phyloP scores from a whole-genome alignment of 1,140 invertebrate genomes.

The Drosophila bipectinata region DNA sequence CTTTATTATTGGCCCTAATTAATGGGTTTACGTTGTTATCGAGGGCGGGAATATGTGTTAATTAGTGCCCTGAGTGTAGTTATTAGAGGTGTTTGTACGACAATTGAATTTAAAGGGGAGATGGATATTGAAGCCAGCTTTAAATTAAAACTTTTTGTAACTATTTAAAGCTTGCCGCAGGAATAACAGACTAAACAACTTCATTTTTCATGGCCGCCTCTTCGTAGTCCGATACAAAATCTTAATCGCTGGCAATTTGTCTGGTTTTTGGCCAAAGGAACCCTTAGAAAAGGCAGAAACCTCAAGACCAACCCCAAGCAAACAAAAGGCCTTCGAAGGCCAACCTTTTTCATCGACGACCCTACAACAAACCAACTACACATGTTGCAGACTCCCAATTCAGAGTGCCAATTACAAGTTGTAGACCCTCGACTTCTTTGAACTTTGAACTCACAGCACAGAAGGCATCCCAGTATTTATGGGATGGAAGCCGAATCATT shows the following conservation, averaged over 20 bases:
- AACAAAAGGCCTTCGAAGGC: slow-evolving; percentile 40
- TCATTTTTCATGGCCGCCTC: slow-evolving; percentile 48
- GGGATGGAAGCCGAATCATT: slow-evolving; percentile 30
- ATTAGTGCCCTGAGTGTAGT: slow-evolving; percentile 35
- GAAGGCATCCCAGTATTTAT: slow-evolving; percentile 16
- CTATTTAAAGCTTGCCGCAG: slow-evolving; percentile 7
- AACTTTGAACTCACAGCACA: slow-evolving; percentile 50
- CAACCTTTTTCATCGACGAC: slow-evolving; percentile 63
- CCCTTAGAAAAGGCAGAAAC: slow-evolving; percentile 35
- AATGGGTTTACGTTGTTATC: slow-evolving; percentile 26
- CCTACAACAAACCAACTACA: slow-evolving; percentile 29
- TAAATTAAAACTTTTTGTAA: slow-evolving; percentile 7
- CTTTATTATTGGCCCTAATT: slow-evolving; percentile 60
- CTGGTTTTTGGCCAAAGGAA: slow-evolving; percentile 17
- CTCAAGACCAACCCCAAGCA: slow-evolving; percentile 35
- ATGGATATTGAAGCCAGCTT: neutral
- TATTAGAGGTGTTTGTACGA: slow-evolving; percentile 50
- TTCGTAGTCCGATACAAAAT: slow-evolving; percentile 64
- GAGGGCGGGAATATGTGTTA: slow-evolving; percentile 47
- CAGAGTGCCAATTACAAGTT: slow-evolving; percentile 57
- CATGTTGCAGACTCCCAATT: slow-evolving; percentile 28
- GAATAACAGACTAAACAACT: slow-evolving; percentile 32
- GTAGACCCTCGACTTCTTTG: slow-evolving; percentile 33
- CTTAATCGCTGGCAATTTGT: slow-evolving; percentile 76
- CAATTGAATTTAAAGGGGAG: slow-evolving; percentile 3